Evolutionary conservation across 2,888 invertebrate species (phyloP).

Genomic region (Dryadula phaetusa): DNA sequence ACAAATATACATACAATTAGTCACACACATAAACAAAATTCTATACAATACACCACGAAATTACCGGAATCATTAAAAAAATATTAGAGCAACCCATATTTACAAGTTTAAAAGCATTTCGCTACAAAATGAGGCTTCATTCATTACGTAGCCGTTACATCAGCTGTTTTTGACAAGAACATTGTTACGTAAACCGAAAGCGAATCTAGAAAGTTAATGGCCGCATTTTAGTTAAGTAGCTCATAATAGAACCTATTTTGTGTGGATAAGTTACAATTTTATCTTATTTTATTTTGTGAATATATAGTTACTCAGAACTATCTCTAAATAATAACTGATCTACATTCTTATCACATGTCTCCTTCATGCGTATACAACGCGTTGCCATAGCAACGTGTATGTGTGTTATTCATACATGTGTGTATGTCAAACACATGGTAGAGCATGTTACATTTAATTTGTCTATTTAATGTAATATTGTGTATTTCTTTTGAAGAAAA

Average conservation of each 20-base stretch:
- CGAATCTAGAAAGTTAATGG: constrained; percentile 49
- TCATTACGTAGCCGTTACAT: constrained; percentile 46
- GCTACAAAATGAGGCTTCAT: constrained; percentile 36
- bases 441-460: no score
- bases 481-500: no score
- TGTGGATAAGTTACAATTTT: constrained; percentile 5
- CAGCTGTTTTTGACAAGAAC: constrained; percentile 51
- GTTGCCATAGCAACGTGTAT: no score
- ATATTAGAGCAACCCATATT: constrained; percentile 27
- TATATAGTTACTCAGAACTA: no score
- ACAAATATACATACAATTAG: not conserved
- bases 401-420: no score
- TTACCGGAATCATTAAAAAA: constrained; percentile 19
- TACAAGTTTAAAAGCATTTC: constrained; percentile 15
- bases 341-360: no score
- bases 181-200: constrained; percentile 52
- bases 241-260: constrained; percentile 30
- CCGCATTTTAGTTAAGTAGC: constrained; percentile 36
- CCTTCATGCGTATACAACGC: no score
- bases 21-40: not conserved
- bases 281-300: no score
- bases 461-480: no score
- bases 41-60: constrained; percentile 1
- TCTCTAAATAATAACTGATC: no score
- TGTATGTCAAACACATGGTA: no score